Percentiles rank a stretch among this genome's conserved stretches.
Evolutionary conservation across 2,888 invertebrate species (phyloP).

Genomic region (Latrodectus hesperus): DNA sequence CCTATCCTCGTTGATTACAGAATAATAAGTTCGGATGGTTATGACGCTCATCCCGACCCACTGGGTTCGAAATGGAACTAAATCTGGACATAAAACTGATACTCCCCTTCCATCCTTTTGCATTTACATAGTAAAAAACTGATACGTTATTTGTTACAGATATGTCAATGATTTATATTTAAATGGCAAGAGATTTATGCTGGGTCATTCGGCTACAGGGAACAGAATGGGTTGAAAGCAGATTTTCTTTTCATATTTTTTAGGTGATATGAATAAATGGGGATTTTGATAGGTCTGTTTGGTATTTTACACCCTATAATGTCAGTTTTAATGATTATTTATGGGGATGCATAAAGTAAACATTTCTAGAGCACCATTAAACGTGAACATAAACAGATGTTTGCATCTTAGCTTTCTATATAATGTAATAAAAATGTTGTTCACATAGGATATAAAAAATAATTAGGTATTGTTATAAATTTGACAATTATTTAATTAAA

Average conservation of each 20-base stretch:
- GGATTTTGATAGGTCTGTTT: too few relatives aligned
- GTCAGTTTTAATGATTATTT: too few relatives aligned
- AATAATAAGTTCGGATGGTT: conserved; percentile 31
- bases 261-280: neutral
- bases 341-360: too few relatives aligned
- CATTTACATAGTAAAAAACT: conserved; percentile 2
- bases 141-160: conserved; percentile 31
- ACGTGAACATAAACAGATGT: too few relatives aligned
- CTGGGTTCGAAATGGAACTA: conserved; percentile 44
- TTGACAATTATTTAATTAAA: too few relatives aligned
- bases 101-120: neutral
- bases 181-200: conserved; percentile 19
- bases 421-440: too few relatives aligned
- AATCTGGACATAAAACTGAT: conserved; percentile 41
- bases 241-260: neutral
- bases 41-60: conserved; percentile 1
- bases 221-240: neutral
- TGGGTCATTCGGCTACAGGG: neutral
- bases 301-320: too few relatives aligned
- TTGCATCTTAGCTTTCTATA: too few relatives aligned
- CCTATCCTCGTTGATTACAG: conserved; percentile 26
- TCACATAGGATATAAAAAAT: too few relatives aligned
- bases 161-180: conserved; percentile 45
- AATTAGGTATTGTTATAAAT: too few relatives aligned
- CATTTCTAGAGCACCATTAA: too few relatives aligned